phyloP scores from a whole-genome alignment of 2,888 invertebrate species.

The Mythimna ferrago region DNA sequence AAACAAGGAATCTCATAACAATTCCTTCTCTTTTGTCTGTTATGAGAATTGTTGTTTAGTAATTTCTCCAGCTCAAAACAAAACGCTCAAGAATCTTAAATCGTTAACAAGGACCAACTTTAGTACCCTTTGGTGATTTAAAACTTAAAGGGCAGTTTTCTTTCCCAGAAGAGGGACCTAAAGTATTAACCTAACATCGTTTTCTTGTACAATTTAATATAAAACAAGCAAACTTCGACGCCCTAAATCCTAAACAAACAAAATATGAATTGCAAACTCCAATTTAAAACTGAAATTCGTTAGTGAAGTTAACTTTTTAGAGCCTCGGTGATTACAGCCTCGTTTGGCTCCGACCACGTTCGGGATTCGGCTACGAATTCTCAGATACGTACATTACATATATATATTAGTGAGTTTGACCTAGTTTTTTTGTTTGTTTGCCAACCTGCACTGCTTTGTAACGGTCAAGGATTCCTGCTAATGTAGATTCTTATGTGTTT shows the following conservation, averaged over 20 bases:
- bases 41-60: slow-evolving; percentile 37
- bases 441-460: slow-evolving; percentile 43
- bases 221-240: slow-evolving; percentile 1
- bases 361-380: slow-evolving; percentile 34
- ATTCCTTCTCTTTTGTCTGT: slow-evolving; percentile 30
- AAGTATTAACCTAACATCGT: slow-evolving; percentile 3
- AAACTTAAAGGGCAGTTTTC: slow-evolving; percentile 11
- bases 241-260: slow-evolving; percentile 11
- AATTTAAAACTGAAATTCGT: slow-evolving; percentile 33
- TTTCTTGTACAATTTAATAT: slow-evolving; percentile 3
- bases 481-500: slow-evolving; percentile 26
- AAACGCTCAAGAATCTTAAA: slow-evolving; percentile 14
- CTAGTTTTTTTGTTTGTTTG: slow-evolving; percentile 54
- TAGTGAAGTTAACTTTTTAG: slow-evolving; percentile 25
- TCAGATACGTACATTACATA: slow-evolving; percentile 21
- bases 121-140: slow-evolving; percentile 12
- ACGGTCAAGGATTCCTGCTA: slow-evolving; percentile 59
- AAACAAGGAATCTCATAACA: slow-evolving; percentile 37
- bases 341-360: slow-evolving; percentile 26
- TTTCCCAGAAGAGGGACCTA: slow-evolving; percentile 10
- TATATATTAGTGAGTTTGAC: slow-evolving; percentile 52
- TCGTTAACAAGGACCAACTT: slow-evolving; percentile 8
- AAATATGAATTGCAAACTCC: slow-evolving; percentile 32
- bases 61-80: slow-evolving; percentile 15
- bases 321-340: slow-evolving; percentile 31